phyloP scores from a whole-genome alignment of 2,888 invertebrate genomes.

The Agonopterix subpropinquella region DNA sequence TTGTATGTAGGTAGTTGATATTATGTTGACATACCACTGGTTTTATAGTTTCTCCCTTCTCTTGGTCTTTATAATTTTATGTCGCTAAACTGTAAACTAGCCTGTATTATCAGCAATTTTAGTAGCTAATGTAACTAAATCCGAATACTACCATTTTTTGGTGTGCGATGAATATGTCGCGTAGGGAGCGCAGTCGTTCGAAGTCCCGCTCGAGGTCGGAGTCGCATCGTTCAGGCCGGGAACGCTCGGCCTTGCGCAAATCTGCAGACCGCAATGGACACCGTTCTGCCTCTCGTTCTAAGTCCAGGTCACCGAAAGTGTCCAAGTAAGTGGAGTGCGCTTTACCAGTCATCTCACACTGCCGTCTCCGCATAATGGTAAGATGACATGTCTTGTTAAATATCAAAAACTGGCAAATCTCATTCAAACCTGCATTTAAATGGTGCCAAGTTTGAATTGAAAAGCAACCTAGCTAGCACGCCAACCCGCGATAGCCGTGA shows the following conservation, averaged over 20 bases:
- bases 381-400: too few relatives aligned
- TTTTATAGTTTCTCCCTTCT: too few relatives aligned
- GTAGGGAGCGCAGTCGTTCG: slow-evolving; percentile 60
- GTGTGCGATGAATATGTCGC: slow-evolving; percentile 12
- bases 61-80: slow-evolving; percentile 10
- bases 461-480: too few relatives aligned
- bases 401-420: too few relatives aligned
- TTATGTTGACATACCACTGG: too few relatives aligned
- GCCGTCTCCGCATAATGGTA: too few relatives aligned
- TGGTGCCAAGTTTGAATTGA: too few relatives aligned
- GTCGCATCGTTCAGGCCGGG: slow-evolving; percentile 35
- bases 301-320: slow-evolving; percentile 67
- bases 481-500: too few relatives aligned
- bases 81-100: not conserved
- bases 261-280: slow-evolving; percentile 39
- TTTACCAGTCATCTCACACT: slow-evolving; percentile 12
- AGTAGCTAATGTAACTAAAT: slow-evolving; percentile 1
- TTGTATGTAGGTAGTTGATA: not conserved
- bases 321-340: slow-evolving; percentile 58
- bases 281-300: slow-evolving; percentile 45
- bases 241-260: slow-evolving; percentile 29
- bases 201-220: slow-evolving; percentile 50
- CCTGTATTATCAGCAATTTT: not conserved
- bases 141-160: slow-evolving; percentile 5
- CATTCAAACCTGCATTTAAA: too few relatives aligned